Base-by-base conservation (phyloP, 2,888 invertebrate species). In the Taenaris catops region DNA sequence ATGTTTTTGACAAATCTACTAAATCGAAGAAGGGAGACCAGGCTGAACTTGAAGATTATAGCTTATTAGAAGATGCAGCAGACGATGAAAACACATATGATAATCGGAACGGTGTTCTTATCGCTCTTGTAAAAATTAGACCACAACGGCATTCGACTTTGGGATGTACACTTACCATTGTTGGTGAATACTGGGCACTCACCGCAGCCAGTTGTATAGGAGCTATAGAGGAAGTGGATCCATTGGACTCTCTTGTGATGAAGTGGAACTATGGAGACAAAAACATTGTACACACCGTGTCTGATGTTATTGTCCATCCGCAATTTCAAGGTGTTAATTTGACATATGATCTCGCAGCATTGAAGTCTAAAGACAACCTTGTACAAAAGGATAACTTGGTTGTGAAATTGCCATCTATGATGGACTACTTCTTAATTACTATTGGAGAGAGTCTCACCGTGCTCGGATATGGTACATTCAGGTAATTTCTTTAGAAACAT, bases 121-220 rank as follows among this genome's bases (percentile, higher is more conserved):
- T 69, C 6, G 76, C 78, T 5, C 52, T 83, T 6, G 79, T 79
- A 12, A 72, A 68, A 41, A 25, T 67, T 10, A 63, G 54, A 9
- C 66, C 70, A 1, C 57, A 55, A 1, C 46, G 48, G n/a, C 64
- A 64, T 12, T 27, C 67, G 2, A 64, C 57, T 10, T 79, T 79
- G 38, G 80, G 78, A 1, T 84, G 83, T 45, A 67, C 64, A 1
- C 52, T 76, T 20, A 73, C 78, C 1, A 54, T 69, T n/a, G 44
- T 84, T 8, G 54, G 59, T 6, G 43, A 49, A 4, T 51, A 51
- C 35, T 81, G 81, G 74, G 54, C 63, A 9, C 36, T 83, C 29
- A 81, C 83, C 1, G 70, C 81, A 0, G 83, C 81, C 6, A 80
- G 78, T 42, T 83, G 81, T 44, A 57, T 81, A 14, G 72, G 75